A percentile compares a stretch with the other conserved stretches of the same genome.
phyloP scores from a whole-genome alignment of 2,113 vertebrate species.

The Thermophis baileyi region DNA sequence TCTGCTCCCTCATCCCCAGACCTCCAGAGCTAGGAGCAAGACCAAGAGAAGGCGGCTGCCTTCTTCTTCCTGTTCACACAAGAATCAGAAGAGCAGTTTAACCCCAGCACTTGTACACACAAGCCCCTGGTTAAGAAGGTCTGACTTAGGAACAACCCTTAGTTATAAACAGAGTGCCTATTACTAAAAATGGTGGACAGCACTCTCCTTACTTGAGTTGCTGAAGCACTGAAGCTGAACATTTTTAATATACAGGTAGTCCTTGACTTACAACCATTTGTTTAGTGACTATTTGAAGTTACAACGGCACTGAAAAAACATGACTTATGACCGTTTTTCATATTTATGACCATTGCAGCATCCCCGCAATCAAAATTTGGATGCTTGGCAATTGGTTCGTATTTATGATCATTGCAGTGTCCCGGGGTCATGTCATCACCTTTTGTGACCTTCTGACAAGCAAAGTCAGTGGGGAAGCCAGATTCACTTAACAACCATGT shows the following conservation, averaged over 20 bases:
- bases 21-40: not conserved
- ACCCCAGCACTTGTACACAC: not conserved
- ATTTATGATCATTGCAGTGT: not conserved
- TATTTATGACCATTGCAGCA: not conserved
- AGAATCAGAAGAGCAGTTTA: not conserved
- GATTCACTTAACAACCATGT: not conserved
- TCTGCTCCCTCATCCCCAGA: not conserved
- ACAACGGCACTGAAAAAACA: not conserved
- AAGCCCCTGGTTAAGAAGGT: too few species aligned
- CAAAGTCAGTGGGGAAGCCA: not conserved
- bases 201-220: too few species aligned
- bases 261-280: too few species aligned
- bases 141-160: too few species aligned
- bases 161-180: too few species aligned
- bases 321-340: not conserved
- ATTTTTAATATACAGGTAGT: too few species aligned
- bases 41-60: not conserved
- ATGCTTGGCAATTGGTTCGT: not conserved
- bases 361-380: not conserved
- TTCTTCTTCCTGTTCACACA: not conserved
- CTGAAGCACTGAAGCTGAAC: too few species aligned
- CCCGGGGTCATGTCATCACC: not conserved
- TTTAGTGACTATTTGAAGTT: too few species aligned
- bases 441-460: not conserved
- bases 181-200: too few species aligned